Evolutionary conservation across 30 jellyfish, hydroid and myxozoan species (phyloP).

Genomic region (Aurelia sp.): DNA sequence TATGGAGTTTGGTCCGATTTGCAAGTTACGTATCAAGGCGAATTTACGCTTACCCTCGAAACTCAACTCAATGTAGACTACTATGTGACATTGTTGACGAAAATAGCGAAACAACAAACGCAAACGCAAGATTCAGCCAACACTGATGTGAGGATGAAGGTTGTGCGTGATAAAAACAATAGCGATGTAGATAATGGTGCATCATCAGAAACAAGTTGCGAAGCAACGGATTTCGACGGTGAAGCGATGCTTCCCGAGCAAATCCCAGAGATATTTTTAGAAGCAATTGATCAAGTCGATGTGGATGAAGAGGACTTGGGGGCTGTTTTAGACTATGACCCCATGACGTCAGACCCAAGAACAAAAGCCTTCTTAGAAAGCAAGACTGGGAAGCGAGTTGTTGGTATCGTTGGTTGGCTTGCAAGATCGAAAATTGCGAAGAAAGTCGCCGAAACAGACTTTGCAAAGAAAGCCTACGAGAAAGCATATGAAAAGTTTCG

Average conservation of each 20-base stretch:
- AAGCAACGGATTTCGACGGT: constrained; percentile 68
- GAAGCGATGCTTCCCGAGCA: constrained; percentile 70
- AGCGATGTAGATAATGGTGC: constrained; percentile 22
- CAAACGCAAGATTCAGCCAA: constrained; percentile 49
- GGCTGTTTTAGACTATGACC: constrained; percentile 62
- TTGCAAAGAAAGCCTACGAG: constrained; percentile 96
- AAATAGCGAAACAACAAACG: constrained; percentile 77
- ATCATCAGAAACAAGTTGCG: constrained; percentile 17
- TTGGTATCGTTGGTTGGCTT: constrained; percentile 95
- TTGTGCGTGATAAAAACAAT: constrained; percentile 34
- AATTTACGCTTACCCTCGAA: constrained; percentile 93
- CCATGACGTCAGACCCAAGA: constrained; percentile 93
- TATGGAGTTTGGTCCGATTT: constrained; percentile 98
- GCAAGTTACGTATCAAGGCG: constrained; percentile 96
- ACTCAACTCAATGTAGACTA: constrained; percentile 96
- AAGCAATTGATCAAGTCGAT: constrained; percentile 81
- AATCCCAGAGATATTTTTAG: constrained; percentile 83
- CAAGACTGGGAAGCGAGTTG: constrained; percentile 92
- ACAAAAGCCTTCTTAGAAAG: constrained; percentile 95
- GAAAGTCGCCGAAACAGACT: constrained; percentile 95
- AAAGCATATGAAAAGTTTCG: constrained; percentile 95
- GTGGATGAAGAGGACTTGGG: constrained; percentile 77
- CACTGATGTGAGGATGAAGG: constrained; percentile 62
- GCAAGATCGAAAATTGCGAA: constrained; percentile 96
- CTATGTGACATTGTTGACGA: constrained; percentile 78